Conservation (phyloP, 2,113 vertebrate species). For the Barnardius zonarius region DNA sequence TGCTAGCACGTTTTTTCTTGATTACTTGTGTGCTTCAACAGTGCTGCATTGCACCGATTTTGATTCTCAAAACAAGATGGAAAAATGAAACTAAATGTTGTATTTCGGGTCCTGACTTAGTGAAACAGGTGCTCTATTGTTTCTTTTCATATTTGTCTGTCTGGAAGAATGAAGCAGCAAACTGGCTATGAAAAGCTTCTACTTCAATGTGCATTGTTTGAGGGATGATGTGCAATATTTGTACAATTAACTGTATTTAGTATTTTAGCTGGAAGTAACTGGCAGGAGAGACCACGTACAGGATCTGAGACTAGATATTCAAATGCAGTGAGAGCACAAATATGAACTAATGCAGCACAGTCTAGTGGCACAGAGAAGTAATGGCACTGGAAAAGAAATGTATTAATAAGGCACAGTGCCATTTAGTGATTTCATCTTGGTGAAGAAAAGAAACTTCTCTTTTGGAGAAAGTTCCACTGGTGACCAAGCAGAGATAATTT, state of each 20-base stretch:
- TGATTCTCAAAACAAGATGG: background rate
- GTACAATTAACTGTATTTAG: background rate
- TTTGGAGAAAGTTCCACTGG: background rate
- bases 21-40: background rate
- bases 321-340: constrained; percentile 21
- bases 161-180: background rate
- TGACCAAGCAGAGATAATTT: background rate
- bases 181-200: background rate
- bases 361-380: constrained; percentile 62
- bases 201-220: background rate
- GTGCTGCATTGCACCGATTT: background rate
- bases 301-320: constrained; percentile 1
- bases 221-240: constrained; percentile 11
- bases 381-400: constrained; percentile 28
- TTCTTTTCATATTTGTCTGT: background rate
- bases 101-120: background rate
- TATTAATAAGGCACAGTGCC: background rate
- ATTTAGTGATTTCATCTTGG: background rate
- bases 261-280: constrained; percentile 19
- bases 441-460: background rate
- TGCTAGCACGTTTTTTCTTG: background rate
- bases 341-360: constrained; percentile 66
- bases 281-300: background rate
- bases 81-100: background rate
- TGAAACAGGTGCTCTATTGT: background rate